Base-by-base conservation (phyloP, 2,888 invertebrate genomes). In the Cyclophora albipunctata region DNA sequence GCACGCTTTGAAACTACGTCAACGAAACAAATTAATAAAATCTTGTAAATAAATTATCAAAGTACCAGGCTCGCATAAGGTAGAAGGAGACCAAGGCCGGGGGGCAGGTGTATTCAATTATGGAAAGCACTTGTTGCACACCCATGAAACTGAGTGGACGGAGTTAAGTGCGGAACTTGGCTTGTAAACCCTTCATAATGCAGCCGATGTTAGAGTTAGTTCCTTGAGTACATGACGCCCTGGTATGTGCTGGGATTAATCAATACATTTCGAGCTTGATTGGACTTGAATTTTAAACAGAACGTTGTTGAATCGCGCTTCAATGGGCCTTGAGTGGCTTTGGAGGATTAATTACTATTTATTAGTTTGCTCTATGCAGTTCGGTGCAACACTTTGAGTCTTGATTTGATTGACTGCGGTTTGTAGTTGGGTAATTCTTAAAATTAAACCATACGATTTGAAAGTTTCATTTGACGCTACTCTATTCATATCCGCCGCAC, bases 91-190 rank as follows among this genome's bases (percentile, higher is more conserved):
- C 47, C 50, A 60, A 61, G 43, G 43, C 60, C 58, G 63, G 63
- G 67, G 63, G 63, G 67, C 71, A 71, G 70, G 70, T 72, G 69
- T 67, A 69, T 69, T 78, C 74, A 78, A 78, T 79, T 76, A 77
- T 77, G 72, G 70, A 78, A 67, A 69, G 68, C 75, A 79, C 78
- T 79, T 79, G 78, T 78, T 79, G 78, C 75, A 61, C 70, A 62
- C 55, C 66, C 63, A 64, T 69, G 69, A 68, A 73, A 67, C 71
- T 65, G 67, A 74, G 71, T 73, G 71, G 72, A 72, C 71, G 54
- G 63, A 75, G 71, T 67, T 73, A 71, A 76, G 74, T 70, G 70
- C 68, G 67, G 68, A 78, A 78, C 67, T 78, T 76, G 64, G 66
- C 73, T 74, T 73, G 76, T 74, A 74, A 72, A 69, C 67, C 67